Conservation (phyloP, 2,113 vertebrate genomes). For the Tupaia tana region DNA sequence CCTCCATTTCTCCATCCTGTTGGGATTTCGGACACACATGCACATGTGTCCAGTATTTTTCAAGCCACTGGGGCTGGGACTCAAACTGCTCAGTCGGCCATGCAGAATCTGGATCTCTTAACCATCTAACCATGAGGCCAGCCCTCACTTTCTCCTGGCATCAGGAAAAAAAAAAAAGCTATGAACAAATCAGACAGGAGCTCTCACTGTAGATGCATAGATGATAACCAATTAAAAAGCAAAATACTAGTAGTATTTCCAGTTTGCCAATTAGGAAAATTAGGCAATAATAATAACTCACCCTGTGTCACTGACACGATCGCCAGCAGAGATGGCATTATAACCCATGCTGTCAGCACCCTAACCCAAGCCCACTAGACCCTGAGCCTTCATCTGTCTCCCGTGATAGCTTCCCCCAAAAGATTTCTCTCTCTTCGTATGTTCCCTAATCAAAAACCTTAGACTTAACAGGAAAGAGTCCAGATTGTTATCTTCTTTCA, state of each 20-base stretch:
- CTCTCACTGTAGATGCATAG: background rate
- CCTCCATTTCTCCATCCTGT: no score
- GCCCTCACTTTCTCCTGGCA: no score
- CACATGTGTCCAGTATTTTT: no score
- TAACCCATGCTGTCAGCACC: accelerated
- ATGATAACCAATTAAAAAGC: background rate
- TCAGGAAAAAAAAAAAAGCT: background rate
- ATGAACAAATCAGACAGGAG: background rate
- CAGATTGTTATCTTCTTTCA: background rate
- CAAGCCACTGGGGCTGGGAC: no score
- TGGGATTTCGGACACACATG: no score
- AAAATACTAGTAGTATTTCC: background rate
- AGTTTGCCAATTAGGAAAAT: background rate
- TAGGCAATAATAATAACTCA: background rate
- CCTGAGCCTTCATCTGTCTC: background rate
- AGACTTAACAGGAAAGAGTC: background rate
- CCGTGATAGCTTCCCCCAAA: background rate
- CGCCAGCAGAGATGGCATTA: background rate
- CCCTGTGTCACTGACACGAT: background rate
- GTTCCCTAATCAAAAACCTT: background rate
- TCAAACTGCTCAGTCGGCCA: no score
- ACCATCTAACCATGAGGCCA: no score
- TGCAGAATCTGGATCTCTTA: no score
- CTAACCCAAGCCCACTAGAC: background rate
- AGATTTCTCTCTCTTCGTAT: background rate